A percentile compares a stretch with the other conserved stretches of the same genome.
Evolutionary conservation across 2,888 invertebrate genomes (phyloP).

Genomic region (Holacanthella duospinosa): DNA sequence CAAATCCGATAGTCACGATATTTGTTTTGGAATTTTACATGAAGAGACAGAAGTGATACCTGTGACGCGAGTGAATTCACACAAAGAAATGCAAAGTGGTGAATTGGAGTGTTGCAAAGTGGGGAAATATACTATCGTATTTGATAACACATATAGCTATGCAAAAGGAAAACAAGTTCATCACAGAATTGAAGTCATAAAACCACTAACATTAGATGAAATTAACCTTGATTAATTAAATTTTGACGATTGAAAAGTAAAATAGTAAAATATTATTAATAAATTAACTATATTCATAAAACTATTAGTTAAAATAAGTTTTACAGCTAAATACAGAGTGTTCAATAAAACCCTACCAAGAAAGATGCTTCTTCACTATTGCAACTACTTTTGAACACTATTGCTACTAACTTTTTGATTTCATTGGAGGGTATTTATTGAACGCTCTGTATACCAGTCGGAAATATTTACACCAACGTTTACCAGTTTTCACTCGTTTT

Average conservation of each 20-base stretch:
- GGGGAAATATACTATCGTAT: not conserved
- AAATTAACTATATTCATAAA: not conserved
- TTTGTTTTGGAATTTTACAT: constrained; percentile 1
- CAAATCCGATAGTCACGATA: not conserved
- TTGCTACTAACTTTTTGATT: too few relatives aligned
- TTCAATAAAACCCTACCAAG: too few relatives aligned
- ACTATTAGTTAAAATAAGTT: too few relatives aligned
- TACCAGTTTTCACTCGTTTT: too few relatives aligned
- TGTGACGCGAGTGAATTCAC: not conserved
- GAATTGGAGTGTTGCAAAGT: not conserved
- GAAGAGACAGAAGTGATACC: not conserved
- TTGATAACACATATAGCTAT: not conserved
- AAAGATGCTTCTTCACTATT: too few relatives aligned
- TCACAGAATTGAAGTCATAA: not conserved
- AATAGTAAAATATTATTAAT: not conserved
- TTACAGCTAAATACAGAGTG: too few relatives aligned
- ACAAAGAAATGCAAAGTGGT: not conserved
- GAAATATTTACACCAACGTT: too few relatives aligned
- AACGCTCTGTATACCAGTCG: too few relatives aligned
- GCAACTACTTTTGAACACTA: too few relatives aligned
- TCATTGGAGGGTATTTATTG: too few relatives aligned
- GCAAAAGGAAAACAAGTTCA: not conserved
- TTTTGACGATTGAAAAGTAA: too few relatives aligned
- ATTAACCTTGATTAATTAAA: not conserved
- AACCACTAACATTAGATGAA: not conserved